Base-by-base conservation (phyloP, 2,797 vertebrate species). In the Eupleurogrammus muticus region DNA sequence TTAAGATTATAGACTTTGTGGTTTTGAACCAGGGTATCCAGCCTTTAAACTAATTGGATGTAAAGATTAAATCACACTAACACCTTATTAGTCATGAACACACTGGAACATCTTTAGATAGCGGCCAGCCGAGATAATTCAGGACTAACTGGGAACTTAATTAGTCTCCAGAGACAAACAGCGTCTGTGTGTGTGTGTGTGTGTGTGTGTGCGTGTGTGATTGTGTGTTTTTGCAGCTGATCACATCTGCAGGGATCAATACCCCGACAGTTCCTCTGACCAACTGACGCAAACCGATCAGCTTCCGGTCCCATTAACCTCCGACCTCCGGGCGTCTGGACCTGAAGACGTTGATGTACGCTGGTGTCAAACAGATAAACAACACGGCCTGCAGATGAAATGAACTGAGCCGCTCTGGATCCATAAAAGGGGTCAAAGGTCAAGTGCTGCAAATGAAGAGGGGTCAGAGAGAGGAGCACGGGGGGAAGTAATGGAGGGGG, bases 361-460 rank as follows among this genome's bases (percentile, higher is more conserved):
- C 40, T 9, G 48, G 56, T 32, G 28, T 59, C 48, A 61, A n/a
- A 19, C 23, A 44, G 34, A 12, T 19, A 36, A 1, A 34, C 10
- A 20, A 14, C 12, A 42, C 19, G 36, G 24, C 13, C 21, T 6
- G 14, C 19, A 7, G 32, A 42, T 21, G 12, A 49, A 57, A 71
- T 66, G 13, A 81, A 32, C 48, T n/a, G 52, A 61, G 9, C 42
- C 17, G 32, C 24, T 47, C 35, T 42, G 28, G 64, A 72, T 73
- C 70, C 48, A 70, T 75, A 52, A 20, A n/a, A 1, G 28, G 28
- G 74, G 74, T 78, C 76, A 57, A 24, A 56, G 72, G 56, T 79
- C 79, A 83, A 73, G 42, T 49, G 59, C 5, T 50, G 47, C 21
- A 23, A 67, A 53, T 70, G 57, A 63, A 53, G 51, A 50, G 8